A percentile compares a stretch with the other conserved stretches of the same genome.
Evolutionary conservation across 1,140 invertebrate genomes (phyloP).

Genomic region (Eurosta solidaginis): DNA sequence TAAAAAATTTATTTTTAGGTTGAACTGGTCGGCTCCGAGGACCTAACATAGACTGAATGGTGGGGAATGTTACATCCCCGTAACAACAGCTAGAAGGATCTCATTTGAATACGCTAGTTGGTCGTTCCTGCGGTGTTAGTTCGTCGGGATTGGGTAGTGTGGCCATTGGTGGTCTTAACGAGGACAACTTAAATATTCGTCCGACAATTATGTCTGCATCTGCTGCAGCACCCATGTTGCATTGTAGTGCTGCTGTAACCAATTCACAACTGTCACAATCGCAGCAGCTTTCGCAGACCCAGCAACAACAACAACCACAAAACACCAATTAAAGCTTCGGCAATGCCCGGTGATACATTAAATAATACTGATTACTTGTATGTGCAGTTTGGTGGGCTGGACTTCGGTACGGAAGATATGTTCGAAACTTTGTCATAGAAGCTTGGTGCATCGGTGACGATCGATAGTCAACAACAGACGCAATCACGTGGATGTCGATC

Average conservation of each 20-base stretch:
- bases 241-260: conserved; percentile 54
- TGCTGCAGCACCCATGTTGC: conserved; percentile 45
- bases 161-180: conserved; percentile 30
- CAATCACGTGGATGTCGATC: too few species aligned
- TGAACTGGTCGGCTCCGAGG: too few species aligned
- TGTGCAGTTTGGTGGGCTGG: conserved; percentile 93
- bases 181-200: conserved; percentile 29
- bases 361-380: conserved; percentile 79
- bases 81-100: conserved; percentile 44
- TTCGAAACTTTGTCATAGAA: conserved; percentile 64
- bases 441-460: conserved; percentile 52
- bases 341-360: conserved; percentile 88
- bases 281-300: conserved; percentile 34
- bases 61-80: conserved; percentile 28
- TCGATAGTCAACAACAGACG: conserved; percentile 45
- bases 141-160: neutral
- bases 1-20: too few species aligned
- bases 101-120: conserved; percentile 43
- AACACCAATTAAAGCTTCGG: conserved; percentile 91
- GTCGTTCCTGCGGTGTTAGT: neutral
- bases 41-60: conserved; percentile 24
- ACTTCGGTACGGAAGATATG: conserved; percentile 73
- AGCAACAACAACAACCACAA: conserved; percentile 3
- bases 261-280: conserved; percentile 50
- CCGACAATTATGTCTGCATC: neutral